Conservation (phyloP, 2,888 invertebrate species). For the Xanthia icteritia region DNA sequence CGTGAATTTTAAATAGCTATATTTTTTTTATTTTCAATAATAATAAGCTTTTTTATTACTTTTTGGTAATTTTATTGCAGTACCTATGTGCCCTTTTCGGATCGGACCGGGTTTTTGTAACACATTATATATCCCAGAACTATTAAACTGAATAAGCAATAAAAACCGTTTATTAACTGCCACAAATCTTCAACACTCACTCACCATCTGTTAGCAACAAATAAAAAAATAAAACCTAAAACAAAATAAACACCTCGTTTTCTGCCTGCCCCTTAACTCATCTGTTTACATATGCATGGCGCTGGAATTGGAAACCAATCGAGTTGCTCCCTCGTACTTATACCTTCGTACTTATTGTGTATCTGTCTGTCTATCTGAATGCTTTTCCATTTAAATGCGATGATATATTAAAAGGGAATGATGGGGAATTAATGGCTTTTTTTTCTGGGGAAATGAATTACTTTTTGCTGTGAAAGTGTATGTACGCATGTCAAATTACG, state of each 20-base stretch:
- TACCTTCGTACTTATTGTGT: conserved; percentile 33
- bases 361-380: conserved; percentile 38
- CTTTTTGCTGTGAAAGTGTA: background rate
- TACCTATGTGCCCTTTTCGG: too few relatives aligned
- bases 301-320: conserved; percentile 80
- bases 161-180: too few relatives aligned
- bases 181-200: background rate
- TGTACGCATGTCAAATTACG: too few relatives aligned
- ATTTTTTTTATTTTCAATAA: too few relatives aligned
- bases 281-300: conserved; percentile 81
- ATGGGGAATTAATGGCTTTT: conserved; percentile 17
- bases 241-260: background rate
- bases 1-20: too few relatives aligned
- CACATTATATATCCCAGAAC: too few relatives aligned
- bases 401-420: conserved; percentile 40
- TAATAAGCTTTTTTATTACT: too few relatives aligned
- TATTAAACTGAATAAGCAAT: too few relatives aligned
- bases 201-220: too few relatives aligned
- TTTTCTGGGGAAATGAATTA: background rate
- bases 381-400: conserved; percentile 46
- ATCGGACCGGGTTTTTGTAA: too few relatives aligned
- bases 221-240: background rate
- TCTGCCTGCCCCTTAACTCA: conserved; percentile 66
- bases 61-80: too few relatives aligned
- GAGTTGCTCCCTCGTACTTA: conserved; percentile 63